Evolutionary conservation across 2,797 vertebrate species (phyloP).

Genomic region (Halcyon smyrnensis): DNA sequence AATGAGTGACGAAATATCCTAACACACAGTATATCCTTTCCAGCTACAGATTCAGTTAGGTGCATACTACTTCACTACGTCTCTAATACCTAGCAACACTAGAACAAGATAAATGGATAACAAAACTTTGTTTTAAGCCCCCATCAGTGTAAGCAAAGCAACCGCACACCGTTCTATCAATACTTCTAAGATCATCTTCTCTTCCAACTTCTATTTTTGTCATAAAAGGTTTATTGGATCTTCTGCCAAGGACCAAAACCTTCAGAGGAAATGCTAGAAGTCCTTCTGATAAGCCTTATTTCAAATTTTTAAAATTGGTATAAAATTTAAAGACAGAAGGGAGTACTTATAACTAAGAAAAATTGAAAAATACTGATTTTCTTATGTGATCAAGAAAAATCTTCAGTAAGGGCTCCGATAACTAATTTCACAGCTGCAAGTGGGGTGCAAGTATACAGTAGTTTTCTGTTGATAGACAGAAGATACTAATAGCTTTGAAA

Average conservation of each 20-base stretch:
- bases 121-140: background rate
- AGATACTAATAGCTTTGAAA: background rate
- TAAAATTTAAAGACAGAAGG: background rate
- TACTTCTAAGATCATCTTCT: background rate
- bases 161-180: rapidly evolving
- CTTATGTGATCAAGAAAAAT: background rate
- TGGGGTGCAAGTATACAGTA: background rate
- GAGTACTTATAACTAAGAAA: background rate
- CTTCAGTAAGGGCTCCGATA: background rate
- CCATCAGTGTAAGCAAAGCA: background rate
- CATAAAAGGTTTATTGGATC: background rate
- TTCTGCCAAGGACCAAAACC: background rate
- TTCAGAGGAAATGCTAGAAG: background rate
- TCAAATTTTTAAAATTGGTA: background rate
- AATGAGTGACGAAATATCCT: background rate
- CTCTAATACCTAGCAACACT: background rate
- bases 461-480: background rate
- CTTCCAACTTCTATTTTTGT: background rate
- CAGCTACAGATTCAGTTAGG: background rate
- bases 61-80: background rate
- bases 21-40: background rate
- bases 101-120: background rate
- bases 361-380: background rate
- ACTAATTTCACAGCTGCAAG: background rate
- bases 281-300: background rate